Percentiles rank a stretch among this genome's conserved stretches.
Evolutionary conservation across 2,797 vertebrate genomes (phyloP).

Genomic region (Masticophis lateralis): DNA sequence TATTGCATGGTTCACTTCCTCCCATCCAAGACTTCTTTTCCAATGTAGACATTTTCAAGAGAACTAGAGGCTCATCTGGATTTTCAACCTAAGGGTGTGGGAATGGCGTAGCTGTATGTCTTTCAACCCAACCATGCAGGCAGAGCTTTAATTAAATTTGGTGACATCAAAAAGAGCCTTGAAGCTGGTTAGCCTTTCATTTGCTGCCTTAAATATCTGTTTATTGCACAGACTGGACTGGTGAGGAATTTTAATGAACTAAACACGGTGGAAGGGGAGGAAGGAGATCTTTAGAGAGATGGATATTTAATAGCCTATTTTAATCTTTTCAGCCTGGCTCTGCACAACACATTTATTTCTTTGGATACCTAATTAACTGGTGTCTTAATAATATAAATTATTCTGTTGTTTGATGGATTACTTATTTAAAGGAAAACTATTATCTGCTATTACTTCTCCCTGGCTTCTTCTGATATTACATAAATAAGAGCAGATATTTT

Average conservation of each 20-base stretch:
- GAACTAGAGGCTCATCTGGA: not conserved
- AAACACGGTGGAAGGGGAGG: constrained; percentile 3
- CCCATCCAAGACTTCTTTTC: not conserved
- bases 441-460: constrained; percentile 11
- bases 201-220: constrained; percentile 11
- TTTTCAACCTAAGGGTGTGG: not conserved
- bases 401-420: constrained; percentile 27
- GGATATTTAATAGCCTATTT: not conserved
- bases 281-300: constrained; percentile 4
- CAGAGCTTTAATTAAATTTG: constrained; percentile 28
- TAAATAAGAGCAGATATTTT: not conserved
- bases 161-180: constrained; percentile 4
- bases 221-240: not conserved
- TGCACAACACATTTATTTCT: not conserved
- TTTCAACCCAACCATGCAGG: not conserved
- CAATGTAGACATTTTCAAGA: not conserved
- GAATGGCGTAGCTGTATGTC: not conserved
- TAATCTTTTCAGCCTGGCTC: constrained; percentile 14
- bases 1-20: not conserved
- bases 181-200: not conserved
- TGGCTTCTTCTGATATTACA: constrained; percentile 30
- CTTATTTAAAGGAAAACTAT: constrained; percentile 27
- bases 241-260: constrained; percentile 17
- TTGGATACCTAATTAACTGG: constrained; percentile 23
- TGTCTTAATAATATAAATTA: not conserved